Conservation (phyloP, 2,888 invertebrate species). For the Pharmacophagus antenor region DNA sequence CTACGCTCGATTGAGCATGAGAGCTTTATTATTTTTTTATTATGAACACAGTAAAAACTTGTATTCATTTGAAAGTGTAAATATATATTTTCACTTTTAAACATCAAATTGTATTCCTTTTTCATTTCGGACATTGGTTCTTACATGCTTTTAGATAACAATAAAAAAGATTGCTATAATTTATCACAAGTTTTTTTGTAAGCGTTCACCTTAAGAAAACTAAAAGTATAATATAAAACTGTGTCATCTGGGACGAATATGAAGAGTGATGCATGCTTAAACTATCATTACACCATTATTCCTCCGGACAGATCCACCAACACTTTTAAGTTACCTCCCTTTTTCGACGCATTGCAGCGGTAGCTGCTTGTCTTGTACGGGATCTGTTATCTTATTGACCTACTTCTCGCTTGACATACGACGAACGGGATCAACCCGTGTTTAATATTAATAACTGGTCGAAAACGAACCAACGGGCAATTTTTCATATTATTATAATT, state of each 20-base stretch:
- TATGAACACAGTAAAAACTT: conserved; percentile 5
- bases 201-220: background rate
- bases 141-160: background rate
- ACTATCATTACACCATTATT: conserved; percentile 13
- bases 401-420: conserved; percentile 28
- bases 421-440: conserved; percentile 26
- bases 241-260: background rate
- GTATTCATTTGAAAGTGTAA: conserved; percentile 6
- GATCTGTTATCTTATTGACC: conserved; percentile 29
- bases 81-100: conserved; percentile 8
- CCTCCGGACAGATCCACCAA: conserved; percentile 25
- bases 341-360: conserved; percentile 19
- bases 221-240: background rate
- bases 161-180: background rate
- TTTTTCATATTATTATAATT: background rate
- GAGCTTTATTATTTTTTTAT: conserved; percentile 11
- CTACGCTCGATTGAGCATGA: conserved; percentile 9
- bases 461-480: background rate
- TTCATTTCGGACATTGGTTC: background rate
- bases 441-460: conserved; percentile 20
- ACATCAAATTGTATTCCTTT: background rate
- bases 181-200: background rate
- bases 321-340: conserved; percentile 27
- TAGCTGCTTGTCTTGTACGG: conserved; percentile 23
- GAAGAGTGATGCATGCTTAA: background rate